phyloP scores from a whole-genome alignment of 2,888 invertebrate genomes.

The Nephrotoma guestfalica region DNA sequence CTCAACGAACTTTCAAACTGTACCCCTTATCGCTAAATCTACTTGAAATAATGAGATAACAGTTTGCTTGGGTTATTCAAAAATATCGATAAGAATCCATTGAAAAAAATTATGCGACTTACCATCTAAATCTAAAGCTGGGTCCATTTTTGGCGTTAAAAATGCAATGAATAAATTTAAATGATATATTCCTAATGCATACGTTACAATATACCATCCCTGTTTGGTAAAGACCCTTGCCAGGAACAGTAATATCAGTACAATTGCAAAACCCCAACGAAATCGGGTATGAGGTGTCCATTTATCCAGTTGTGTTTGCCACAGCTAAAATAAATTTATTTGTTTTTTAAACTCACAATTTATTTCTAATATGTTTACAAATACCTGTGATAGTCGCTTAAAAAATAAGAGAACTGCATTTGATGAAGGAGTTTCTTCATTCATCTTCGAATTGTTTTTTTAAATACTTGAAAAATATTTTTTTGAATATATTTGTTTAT shows the following conservation, averaged over 20 bases:
- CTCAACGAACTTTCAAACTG: no score
- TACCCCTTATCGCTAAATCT: not conserved
- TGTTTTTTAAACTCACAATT: not conserved
- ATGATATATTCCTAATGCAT: constrained; percentile 97
- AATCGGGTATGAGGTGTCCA: constrained; percentile 71
- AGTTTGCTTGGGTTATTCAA: not conserved
- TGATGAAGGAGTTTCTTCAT: constrained; percentile 26
- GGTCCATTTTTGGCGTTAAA: constrained; percentile 98
- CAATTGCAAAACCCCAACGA: constrained; percentile 63
- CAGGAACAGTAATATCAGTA: constrained; percentile 58
- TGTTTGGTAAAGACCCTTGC: constrained; percentile 72
- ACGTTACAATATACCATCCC: constrained; percentile 99
- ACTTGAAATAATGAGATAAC: not conserved
- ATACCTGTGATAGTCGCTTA: constrained; percentile 30
- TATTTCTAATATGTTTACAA: not conserved
- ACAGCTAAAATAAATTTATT: constrained; percentile 27
- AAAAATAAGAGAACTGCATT: constrained; percentile 27
- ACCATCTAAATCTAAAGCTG: constrained; percentile 88
- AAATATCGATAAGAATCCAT: not conserved
- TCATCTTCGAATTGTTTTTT: constrained; percentile 22
- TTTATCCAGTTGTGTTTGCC: constrained; percentile 72
- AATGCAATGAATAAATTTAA: constrained; percentile 99
- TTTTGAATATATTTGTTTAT: not conserved
- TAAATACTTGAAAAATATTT: not conserved
- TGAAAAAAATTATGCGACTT: constrained; percentile 18